phyloP scores from a whole-genome alignment of 2,888 invertebrate species.

The Acanthosepion lycidas region DNA sequence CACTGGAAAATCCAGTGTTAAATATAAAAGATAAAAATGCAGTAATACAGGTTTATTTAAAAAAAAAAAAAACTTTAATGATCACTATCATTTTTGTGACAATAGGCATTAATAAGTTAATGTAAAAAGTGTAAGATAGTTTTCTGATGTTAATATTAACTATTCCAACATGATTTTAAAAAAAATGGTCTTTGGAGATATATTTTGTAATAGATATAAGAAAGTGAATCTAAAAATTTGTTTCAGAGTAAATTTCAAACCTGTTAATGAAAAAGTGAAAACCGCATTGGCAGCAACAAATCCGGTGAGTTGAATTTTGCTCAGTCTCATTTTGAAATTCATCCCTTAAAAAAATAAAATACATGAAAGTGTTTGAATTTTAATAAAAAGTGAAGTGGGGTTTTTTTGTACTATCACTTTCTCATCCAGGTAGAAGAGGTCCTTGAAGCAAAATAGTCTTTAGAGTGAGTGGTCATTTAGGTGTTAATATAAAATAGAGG shows the following conservation, averaged over 20 bases:
- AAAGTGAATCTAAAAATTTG: conserved; percentile 46
- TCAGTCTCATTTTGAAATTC: neutral
- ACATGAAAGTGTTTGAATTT: no score
- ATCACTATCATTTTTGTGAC: no score
- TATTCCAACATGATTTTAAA: neutral
- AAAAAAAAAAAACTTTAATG: no score
- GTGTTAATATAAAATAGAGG: neutral
- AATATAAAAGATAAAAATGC: no score
- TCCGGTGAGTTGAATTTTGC: conserved; percentile 76
- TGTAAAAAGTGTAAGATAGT: neutral
- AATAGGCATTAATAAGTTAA: no score
- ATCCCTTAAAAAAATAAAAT: neutral
- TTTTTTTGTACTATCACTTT: neutral
- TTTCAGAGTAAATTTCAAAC: conserved; percentile 71
- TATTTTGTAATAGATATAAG: neutral
- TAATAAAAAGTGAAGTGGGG: neutral
- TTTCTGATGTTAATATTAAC: neutral
- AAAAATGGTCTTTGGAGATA: neutral
- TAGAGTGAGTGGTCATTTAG: no score
- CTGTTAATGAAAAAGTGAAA: conserved; percentile 77
- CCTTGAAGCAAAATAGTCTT: neutral
- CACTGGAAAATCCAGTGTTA: no score
- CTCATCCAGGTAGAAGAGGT: neutral
- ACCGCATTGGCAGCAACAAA: conserved; percentile 90
- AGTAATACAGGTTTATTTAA: no score